These are phyloP conservation scores for Leucophenga montana DNA, from an alignment of 2,888 invertebrate genomes.

Conservation along the genomic window DNA sequence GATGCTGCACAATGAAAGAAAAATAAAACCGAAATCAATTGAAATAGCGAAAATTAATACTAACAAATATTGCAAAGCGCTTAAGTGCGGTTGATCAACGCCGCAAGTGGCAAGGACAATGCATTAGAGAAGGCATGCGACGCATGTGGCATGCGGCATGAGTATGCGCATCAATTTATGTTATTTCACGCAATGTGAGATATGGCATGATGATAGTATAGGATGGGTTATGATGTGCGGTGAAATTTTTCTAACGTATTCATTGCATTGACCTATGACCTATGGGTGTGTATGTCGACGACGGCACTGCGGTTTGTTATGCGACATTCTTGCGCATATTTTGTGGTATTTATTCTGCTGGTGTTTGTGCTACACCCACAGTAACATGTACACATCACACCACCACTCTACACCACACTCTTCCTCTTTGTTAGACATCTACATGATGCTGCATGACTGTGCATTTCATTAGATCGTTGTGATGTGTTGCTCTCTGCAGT, in stretches of 20 bases:
- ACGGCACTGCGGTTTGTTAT: conserved; percentile 17
- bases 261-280: conserved; percentile 56
- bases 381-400: neutral
- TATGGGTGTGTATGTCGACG: neutral
- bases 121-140: neutral
- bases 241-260: conserved; percentile 44
- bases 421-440: neutral
- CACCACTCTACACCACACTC: neutral
- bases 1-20: neutral
- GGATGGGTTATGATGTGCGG: conserved; percentile 23
- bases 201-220: neutral
- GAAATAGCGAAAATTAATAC: conserved; percentile 2
- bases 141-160: conserved; percentile 32
- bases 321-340: conserved; percentile 26
- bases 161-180: conserved; percentile 31
- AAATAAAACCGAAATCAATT: conserved; percentile 2
- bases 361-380: neutral
- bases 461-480: conserved; percentile 60
- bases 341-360: conserved; percentile 19
- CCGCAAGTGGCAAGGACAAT: conserved; percentile 22
- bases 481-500: conserved; percentile 36
- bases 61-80: conserved; percentile 17
- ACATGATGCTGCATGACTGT: conserved; percentile 52
- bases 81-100: conserved; percentile 28
- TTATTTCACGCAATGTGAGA: conserved; percentile 23